Evolutionary conservation across 2,113 vertebrate species (phyloP).

Genomic region (Gymnogyps californianus): DNA sequence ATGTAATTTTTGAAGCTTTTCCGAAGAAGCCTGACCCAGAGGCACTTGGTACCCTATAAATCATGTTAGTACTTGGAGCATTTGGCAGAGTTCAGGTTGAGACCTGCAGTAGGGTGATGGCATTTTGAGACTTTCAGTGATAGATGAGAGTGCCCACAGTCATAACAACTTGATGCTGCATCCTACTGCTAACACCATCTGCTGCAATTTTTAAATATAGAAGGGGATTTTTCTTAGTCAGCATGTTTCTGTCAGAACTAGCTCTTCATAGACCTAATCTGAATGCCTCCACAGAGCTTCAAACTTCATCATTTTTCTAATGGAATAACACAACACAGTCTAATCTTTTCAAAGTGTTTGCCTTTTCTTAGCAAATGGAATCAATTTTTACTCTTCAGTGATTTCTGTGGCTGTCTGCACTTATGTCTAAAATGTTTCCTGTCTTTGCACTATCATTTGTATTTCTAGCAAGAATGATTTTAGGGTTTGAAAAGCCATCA

Average conservation of each 20-base stretch:
- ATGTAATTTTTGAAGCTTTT: neutral
- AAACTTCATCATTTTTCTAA: conserved; percentile 28
- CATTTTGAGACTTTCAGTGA: conserved; percentile 20
- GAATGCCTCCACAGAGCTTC: neutral
- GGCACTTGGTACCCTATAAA: neutral
- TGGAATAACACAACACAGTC: neutral
- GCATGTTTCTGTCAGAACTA: conserved; percentile 51
- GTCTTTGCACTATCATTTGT: neutral
- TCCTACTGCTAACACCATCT: conserved; percentile 56
- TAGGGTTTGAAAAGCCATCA: neutral
- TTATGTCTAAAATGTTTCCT: conserved; percentile 17
- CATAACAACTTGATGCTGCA: conserved; percentile 9
- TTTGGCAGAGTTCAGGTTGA: neutral
- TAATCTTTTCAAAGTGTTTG: neutral
- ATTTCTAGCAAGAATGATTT: conserved; percentile 3
- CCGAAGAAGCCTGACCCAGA: neutral
- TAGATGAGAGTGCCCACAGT: conserved; percentile 24
- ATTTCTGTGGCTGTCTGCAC: conserved; percentile 9
- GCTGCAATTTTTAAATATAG: conserved; percentile 59
- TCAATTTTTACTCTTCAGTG: conserved; percentile 38
- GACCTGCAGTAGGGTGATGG: neutral
- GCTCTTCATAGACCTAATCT: neutral
- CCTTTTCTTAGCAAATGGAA: conserved; percentile 21
- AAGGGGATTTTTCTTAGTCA: conserved; percentile 60
- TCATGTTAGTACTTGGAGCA: neutral